These are phyloP conservation scores for Pachyramphus minor DNA, from an alignment of 2,113 vertebrate genomes.

Conservation along the genomic window DNA sequence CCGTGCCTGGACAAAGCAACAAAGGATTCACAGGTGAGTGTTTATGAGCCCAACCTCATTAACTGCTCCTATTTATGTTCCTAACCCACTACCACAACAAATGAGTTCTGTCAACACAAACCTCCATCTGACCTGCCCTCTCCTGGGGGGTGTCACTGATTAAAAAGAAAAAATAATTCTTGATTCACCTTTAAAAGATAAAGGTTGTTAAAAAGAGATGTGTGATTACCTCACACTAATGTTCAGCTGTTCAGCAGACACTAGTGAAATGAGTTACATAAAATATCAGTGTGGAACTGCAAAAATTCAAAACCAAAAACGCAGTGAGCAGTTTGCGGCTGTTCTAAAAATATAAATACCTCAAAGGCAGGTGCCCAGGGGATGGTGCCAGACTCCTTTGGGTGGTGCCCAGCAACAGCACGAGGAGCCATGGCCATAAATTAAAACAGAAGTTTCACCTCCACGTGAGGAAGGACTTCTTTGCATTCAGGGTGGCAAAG, in stretches of 20 bases:
- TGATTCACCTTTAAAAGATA: neutral
- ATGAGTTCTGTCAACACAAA: neutral
- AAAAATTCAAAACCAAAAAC: neutral
- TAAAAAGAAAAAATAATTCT: neutral
- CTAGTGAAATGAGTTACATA: neutral
- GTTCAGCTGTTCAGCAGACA: neutral
- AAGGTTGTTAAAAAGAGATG: neutral
- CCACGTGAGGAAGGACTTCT: neutral
- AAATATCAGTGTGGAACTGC: neutral
- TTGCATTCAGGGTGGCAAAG: neutral
- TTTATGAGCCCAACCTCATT: rapidly evolving
- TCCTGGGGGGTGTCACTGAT: rapidly evolving
- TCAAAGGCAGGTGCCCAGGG: neutral
- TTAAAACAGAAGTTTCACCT: neutral
- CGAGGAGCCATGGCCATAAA: neutral
- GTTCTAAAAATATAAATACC: neutral
- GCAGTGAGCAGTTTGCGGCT: neutral
- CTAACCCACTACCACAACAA: rapidly evolving
- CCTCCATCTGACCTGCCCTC: rapidly evolving
- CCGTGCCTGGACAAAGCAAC: neutral
- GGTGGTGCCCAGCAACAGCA: neutral
- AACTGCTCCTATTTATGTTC: rapidly evolving
- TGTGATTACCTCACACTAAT: rapidly evolving
- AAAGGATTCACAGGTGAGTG: neutral
- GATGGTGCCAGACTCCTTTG: neutral